Evolutionary conservation across 1,140 invertebrate species (phyloP).

Genomic region (Drosophila murphyi): DNA sequence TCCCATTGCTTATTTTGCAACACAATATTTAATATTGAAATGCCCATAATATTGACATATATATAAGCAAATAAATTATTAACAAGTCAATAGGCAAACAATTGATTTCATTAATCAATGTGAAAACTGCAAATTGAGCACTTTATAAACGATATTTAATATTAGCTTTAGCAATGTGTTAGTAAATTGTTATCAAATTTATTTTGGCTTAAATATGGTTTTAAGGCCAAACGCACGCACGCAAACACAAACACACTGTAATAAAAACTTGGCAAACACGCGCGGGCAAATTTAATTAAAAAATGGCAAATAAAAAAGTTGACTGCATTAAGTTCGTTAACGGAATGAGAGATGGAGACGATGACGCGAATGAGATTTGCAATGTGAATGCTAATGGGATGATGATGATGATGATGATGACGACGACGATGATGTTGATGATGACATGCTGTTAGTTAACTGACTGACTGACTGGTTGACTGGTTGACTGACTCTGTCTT

Average conservation of each 20-base stretch:
- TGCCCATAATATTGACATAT: background rate
- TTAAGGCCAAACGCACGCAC: conserved; percentile 19
- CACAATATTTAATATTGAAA: background rate
- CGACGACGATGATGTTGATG: conserved; percentile 8
- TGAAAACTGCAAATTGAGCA: background rate
- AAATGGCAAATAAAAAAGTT: conserved; percentile 76
- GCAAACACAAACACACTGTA: conserved; percentile 7
- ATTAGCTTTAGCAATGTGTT: background rate
- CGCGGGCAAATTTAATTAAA: conserved; percentile 73
- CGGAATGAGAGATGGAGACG: conserved; percentile 32
- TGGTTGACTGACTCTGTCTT: conserved; percentile 27
- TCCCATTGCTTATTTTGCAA: too few relatives aligned
- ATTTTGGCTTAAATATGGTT: conserved; percentile 56
- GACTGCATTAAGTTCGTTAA: conserved; percentile 77
- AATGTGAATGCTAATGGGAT: conserved; percentile 27
- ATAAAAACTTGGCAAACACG: conserved; percentile 9
- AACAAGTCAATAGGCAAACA: background rate
- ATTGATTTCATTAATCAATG: background rate
- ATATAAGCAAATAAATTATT: conserved; percentile 1
- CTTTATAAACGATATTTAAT: background rate
- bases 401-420: background rate
- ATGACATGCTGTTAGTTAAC: conserved; percentile 29
- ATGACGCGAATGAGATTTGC: conserved; percentile 18
- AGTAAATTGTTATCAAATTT: conserved; percentile 31
- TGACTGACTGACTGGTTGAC: conserved; percentile 19